Base-by-base conservation (phyloP, 2,113 vertebrate species). In the Elgaria multicarinata region DNA sequence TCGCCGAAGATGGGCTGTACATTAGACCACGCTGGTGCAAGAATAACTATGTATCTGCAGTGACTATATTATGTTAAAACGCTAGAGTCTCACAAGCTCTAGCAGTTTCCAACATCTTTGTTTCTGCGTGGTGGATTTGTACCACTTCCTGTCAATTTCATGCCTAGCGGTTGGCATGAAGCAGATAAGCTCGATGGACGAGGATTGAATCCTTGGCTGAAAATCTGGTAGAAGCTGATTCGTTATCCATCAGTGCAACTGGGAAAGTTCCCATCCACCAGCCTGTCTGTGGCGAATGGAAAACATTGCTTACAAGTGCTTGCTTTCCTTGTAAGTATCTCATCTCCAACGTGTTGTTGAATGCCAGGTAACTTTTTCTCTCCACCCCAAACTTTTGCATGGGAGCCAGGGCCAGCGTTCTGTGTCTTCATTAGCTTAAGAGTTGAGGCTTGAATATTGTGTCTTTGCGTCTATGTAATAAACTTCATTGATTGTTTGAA, bases 401-500 rank as follows among this genome's bases (percentile, higher is more conserved):
- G 28, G 39, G 78, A 86, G 75, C 71, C 66, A 76, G 44, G 72
- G 26, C 76, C n/a, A 36, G 66, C 50, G 13, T 6, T 82, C 1
- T 87, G 12, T n/a, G 12, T 82, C 24, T 77, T 9, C 72, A 58
- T 91, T 26, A 42, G 22, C 67, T 90, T 36, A n/a, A 36, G 16
- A 90, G 67, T 80, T 91, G 10, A 10, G 14, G 55, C 80, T 84
- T 55, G 55, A 44, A 0, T 79, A 67, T 18, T 87, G 79, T 72
- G 12, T 62, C 85, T 91, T 86, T 24, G n/a, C 16, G 66, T 58
- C 31, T 86, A 1, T 28, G 0, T 89, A 85, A 88, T 89, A 55
- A 92, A 80, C 24, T 77, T 36, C 20, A 67, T 31, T 66, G 93
- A 83, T 85, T 22, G 90, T 50, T 87, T 72, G 84, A 12, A 86